Percentiles rank a stretch among this genome's conserved stretches.
Evolutionary conservation across 2,888 invertebrate species (phyloP).

Genomic region (Eristalinus sepulchralis): DNA sequence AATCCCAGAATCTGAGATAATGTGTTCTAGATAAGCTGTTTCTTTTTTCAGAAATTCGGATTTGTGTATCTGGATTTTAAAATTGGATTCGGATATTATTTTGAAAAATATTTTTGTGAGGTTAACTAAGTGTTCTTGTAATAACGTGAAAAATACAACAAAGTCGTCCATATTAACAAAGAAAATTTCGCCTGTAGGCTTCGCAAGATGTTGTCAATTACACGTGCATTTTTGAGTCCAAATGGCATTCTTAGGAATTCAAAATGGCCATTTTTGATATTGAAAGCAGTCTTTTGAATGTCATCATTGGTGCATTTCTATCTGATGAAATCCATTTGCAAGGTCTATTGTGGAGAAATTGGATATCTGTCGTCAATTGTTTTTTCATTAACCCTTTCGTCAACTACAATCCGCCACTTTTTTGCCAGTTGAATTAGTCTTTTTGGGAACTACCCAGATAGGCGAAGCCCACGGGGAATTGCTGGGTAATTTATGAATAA

Average conservation of each 20-base stretch:
- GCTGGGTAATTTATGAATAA: neutral
- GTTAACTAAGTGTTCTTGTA: neutral
- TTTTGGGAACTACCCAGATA: neutral
- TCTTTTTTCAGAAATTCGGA: no score
- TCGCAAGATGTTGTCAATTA: no score
- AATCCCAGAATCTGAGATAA: no score
- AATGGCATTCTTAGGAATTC: no score
- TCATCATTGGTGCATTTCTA: conserved; percentile 15
- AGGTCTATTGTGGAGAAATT: neutral
- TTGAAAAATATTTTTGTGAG: neutral
- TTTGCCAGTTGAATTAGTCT: conserved; percentile 8
- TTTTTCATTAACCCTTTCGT: conserved; percentile 11
- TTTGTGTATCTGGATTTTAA: no score
- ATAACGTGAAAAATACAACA: neutral
- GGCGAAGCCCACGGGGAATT: conserved; percentile 23
- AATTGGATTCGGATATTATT: no score
- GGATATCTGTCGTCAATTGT: conserved; percentile 25
- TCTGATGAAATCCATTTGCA: no score
- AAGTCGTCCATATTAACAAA: neutral
- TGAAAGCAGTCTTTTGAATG: no score
- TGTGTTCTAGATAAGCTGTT: no score
- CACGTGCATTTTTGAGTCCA: no score
- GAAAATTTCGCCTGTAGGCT: neutral
- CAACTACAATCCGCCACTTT: conserved; percentile 18
- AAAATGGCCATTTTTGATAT: no score